Evolutionary conservation across 2,113 vertebrate genomes (phyloP), one percentile per base, ranked within the genome.

Genomic region (Mormoops blainvillei): DNA sequence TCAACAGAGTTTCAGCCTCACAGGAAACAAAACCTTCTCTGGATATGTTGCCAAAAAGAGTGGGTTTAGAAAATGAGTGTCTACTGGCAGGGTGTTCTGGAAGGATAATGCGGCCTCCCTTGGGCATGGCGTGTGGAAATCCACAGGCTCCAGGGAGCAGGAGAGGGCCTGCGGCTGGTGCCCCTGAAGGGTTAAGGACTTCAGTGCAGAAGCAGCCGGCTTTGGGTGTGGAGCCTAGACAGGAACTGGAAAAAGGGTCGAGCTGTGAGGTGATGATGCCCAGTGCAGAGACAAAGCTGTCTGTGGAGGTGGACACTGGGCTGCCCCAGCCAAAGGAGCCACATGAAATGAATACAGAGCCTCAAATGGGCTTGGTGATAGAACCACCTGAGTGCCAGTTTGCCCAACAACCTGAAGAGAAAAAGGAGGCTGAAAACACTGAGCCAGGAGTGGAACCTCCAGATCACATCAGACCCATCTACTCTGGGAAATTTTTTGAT

Each of bases 401-500:
- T 94, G 63, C 15, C 11, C 88, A 36, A 16, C 71, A 65, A 31
- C 77, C 56, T 1, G 73, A 80, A 84, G 93, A 92, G 65, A 20
- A 68, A 74, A 92, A 19, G 26, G 84, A 70, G 20, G 12, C 65
- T 5, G 71, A 11, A 28, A 22, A 50, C 50, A 0, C 1, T 4
- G 85, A 95, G 28, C 68, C n/a, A 0, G 91, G 50, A 83, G 56
- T 87, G n/a, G 97, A 97, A 19, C 80, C 74, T 81, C 95, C 96
- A 50, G 74, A 80, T 61, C 9, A 2, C 45, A 61, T 95, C 86
- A 94, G n/a, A 82, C 97, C 95, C 0, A 77, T 87, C 14, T 98
- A 94, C 56, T 18, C 81, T 61, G 98, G 98, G 16, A 96, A 38
- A 26, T 98, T 97, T 80, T 38, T 89, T 12, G 97, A 97, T 48